Conservation (phyloP, 2,888 invertebrate species). For the Aphodius granarius region DNA sequence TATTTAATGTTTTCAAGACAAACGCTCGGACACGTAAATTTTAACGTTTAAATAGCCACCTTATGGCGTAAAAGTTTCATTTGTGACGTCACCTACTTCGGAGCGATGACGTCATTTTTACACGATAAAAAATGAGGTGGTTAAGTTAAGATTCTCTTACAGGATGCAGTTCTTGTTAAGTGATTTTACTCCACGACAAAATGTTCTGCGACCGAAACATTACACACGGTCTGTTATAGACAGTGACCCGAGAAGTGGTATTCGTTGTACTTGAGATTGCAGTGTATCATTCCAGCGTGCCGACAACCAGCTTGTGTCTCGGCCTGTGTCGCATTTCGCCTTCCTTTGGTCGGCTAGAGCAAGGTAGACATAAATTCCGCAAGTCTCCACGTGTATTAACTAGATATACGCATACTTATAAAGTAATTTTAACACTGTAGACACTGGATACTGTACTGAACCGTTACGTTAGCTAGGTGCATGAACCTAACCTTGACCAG, state of each 20-base stretch:
- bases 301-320: neutral
- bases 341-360: neutral
- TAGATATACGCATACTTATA: neutral
- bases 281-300: neutral
- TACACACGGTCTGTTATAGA: neutral
- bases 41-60: no score
- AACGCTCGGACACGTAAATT: no score
- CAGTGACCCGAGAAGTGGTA: neutral
- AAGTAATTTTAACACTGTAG: neutral
- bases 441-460: slow-evolving; percentile 23
- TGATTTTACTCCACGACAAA: neutral
- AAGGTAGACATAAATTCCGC: neutral
- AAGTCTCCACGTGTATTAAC: neutral
- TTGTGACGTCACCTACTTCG: no score
- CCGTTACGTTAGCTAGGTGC: slow-evolving; percentile 18
- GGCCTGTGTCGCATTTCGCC: neutral
- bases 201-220: neutral
- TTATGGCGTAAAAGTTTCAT: no score
- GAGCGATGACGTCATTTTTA: no score
- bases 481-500: slow-evolving; percentile 29
- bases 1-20: no score
- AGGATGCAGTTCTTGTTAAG: neutral
- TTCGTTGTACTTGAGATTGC: neutral
- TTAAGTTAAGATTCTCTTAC: no score
- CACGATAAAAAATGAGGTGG: no score